Base-by-base conservation (phyloP, 2,888 invertebrate genomes). In the Glyphotaelius pellucidus region DNA sequence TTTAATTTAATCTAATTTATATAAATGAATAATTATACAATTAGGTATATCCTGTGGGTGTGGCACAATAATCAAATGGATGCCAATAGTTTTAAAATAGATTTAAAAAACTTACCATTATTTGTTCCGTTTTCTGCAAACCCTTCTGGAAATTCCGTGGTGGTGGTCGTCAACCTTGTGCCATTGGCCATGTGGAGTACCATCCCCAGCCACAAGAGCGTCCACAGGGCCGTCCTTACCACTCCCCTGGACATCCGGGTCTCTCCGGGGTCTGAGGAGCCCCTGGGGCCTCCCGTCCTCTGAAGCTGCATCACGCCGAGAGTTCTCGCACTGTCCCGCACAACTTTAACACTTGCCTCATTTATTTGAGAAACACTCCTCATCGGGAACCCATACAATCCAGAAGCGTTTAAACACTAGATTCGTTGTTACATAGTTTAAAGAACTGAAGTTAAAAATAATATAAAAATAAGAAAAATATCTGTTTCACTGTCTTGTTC, bases 91-190 rank as follows among this genome's bases (percentile, higher is more conserved):
- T 19, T 52, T 4, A 52, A 52, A 67, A 52, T 38, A 52, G 3
- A 52, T 5, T 15, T 42, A 42, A 12, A 9, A 25, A 67, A 92
- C 93, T 93, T 80, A 93, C 93, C 93, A 67, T 93, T 93, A 87
- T 93, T 93, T 52, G 93, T 93, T 84, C 93, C 93, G 93, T 96
- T 96, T 93, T 96, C 96, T 12, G 96, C 95, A 81, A 95, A 95
- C 15, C 96, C 96, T 93, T 96, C 96, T 12, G 96, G 95, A 80
- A 95, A 95, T 31, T 96, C 96, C 14, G 96, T 96, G 91, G 96
- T 96, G 38, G 96, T 96, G 94, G 96, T 96, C 89, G 95, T 80
- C n/a, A 90, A n/a, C 52, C 92, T 89, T 84, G 92, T 90, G 80
- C 93, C 92, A 38, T 92, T 91, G 80, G 92, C 89, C 31, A 89